Base-by-base conservation (phyloP, 2,888 invertebrate genomes). In the Drosophila tanythrix region DNA sequence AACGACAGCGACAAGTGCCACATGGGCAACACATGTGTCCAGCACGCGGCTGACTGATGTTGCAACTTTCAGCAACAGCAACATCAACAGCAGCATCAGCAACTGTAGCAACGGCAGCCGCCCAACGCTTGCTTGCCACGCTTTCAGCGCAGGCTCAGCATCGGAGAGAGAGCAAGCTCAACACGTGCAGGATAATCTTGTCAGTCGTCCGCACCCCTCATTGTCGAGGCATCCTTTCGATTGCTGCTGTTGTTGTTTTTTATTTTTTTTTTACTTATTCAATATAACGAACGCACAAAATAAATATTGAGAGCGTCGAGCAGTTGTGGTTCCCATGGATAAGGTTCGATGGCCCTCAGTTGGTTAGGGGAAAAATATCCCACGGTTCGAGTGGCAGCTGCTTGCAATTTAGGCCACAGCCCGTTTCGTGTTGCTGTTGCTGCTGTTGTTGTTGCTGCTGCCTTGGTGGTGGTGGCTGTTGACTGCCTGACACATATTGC, bases 341-440 rank as follows among this genome's bases (percentile, higher is more conserved):
- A 92, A 92, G 87, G 86, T 87, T 90, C 82, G 77, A 82, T 74
- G 77, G 83, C 74, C 74, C 79, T 89, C 89, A 69, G 62, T 80
- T 79, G 74, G 73, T 71, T 82, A 80, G 83, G 87, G 89, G 82
- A 88, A 88, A 90, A 90, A 84, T 90, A 92, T 92, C 92, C 92
- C 92, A 92, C 92, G 92, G 92, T 92, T 89, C 80, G 85, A 79
- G 85, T 88, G 91, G 92, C 92, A 92, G 92, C 91, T 92, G 92
- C 91, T 92, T 83, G 91, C 90, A 91, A 92, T 92, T 91, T 86
- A 86, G 87, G 89, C 87, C 90, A 87, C 89, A 86, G 90, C 79
- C 74, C 76, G 86, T 69, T 84, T 90, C 74, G 51, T 74, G 73
- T 78, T 74, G 70, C 46, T 76, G 71, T 43, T 64, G 74, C 46